Percentiles rank a stretch among this genome's conserved stretches.
phyloP scores from a whole-genome alignment of 2,797 vertebrate species.

The Tadarida brasiliensis region DNA sequence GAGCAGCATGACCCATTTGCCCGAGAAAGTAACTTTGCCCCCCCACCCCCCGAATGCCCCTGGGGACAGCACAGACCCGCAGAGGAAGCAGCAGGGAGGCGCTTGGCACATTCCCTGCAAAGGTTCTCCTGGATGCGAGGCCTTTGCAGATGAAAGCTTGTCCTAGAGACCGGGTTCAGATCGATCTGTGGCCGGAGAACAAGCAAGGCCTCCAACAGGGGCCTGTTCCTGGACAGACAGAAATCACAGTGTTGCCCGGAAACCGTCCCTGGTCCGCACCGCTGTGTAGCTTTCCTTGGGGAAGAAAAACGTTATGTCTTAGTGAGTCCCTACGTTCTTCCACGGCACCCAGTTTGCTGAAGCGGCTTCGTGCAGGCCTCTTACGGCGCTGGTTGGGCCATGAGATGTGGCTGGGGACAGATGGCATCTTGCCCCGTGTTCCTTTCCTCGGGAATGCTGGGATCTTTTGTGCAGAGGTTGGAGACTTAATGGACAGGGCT shows the following conservation, averaged over 20 bases:
- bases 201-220: not conserved
- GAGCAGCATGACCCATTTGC: not conserved
- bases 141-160: constrained; percentile 7
- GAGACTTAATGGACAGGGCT: not conserved
- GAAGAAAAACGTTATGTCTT: not conserved
- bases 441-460: not conserved
- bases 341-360: not conserved
- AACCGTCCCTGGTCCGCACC: rapidly evolving
- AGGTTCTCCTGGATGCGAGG: not conserved
- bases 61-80: not conserved
- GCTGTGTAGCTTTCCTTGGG: not conserved
- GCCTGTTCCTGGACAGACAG: not conserved
- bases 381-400: not conserved
- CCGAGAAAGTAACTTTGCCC: not conserved
- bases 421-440: not conserved
- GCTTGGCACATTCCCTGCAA: not conserved
- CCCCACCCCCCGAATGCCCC: too few species aligned
- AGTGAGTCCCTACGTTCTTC: not conserved
- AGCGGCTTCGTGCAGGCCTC: not conserved
- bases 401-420: not conserved
- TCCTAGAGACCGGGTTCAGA: not conserved
- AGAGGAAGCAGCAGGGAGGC: not conserved
- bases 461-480: not conserved
- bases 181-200: not conserved
- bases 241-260: not conserved